Conservation (phyloP, 2,888 invertebrate species). For the Xanthia icteritia region DNA sequence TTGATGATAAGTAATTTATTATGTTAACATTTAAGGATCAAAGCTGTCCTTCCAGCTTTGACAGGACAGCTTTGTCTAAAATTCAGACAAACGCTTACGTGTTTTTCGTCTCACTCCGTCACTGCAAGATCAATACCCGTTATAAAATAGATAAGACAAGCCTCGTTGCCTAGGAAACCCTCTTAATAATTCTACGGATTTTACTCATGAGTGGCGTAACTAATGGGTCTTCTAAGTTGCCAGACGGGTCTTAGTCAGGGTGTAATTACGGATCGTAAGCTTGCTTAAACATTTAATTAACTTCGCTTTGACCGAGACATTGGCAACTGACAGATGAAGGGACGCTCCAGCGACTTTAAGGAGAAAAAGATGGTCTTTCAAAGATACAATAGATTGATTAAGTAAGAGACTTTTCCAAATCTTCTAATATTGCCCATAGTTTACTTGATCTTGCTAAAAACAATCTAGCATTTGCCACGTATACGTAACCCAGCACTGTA, state of each 20-base stretch:
- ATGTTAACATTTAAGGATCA: too few relatives aligned
- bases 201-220: slow-evolving; percentile 1
- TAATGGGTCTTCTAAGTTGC: slow-evolving; percentile 24
- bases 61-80: too few relatives aligned
- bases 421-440: background rate
- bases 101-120: background rate
- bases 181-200: slow-evolving; percentile 33
- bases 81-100: too few relatives aligned
- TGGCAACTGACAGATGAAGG: slow-evolving; percentile 1
- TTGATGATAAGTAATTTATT: too few relatives aligned
- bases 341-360: background rate
- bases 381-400: background rate
- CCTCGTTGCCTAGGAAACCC: slow-evolving; percentile 1
- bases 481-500: too few relatives aligned
- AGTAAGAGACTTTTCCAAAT: background rate
- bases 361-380: background rate
- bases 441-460: too few relatives aligned
- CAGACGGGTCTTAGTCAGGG: slow-evolving; percentile 9
- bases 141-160: slow-evolving; percentile 19
- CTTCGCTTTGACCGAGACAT: background rate
- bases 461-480: too few relatives aligned
- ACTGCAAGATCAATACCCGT: slow-evolving; percentile 26
- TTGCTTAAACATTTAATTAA: slow-evolving; percentile 11
- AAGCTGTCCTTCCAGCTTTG: too few relatives aligned
- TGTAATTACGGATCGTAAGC: slow-evolving; percentile 19